A percentile compares a stretch with the other conserved stretches of the same genome.
phyloP scores from a whole-genome alignment of 37 sponge, comb jelly and placozoan genomes.

The Halichondria panicea region DNA sequence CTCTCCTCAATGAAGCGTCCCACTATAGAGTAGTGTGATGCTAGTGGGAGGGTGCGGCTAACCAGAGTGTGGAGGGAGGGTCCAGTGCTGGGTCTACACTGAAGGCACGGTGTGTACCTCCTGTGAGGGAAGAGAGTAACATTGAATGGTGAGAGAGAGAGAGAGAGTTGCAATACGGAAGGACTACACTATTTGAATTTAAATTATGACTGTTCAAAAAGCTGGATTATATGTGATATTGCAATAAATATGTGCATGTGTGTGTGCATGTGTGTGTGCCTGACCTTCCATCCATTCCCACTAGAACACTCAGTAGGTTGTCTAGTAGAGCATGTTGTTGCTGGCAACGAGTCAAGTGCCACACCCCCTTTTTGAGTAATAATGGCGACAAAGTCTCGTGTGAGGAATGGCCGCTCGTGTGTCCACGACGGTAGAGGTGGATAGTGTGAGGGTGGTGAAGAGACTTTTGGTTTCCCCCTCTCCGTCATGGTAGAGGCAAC shows the following conservation, averaged over 20 bases:
- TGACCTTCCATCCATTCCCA: conserved; percentile 88
- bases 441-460: background rate
- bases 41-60: conserved; percentile 68
- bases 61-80: conserved; percentile 69
- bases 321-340: conserved; percentile 82
- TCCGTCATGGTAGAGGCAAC: conserved; percentile 29
- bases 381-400: conserved; percentile 25
- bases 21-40: conserved; percentile 74
- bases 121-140: no score
- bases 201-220: no score
- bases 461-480: conserved; percentile 19
- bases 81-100: no score
- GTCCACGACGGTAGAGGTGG: conserved; percentile 51
- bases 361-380: background rate
- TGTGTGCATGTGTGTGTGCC: no score
- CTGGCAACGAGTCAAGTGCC: conserved; percentile 28
- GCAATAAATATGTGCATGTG: no score
- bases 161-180: no score
- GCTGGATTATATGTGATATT: no score
- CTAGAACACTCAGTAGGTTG: conserved; percentile 77
- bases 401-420: conserved; percentile 18
- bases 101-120: no score
- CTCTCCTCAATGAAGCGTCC: conserved; percentile 75
- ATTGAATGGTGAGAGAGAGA: no score
- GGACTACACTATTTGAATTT: no score